A percentile compares a stretch with the other conserved stretches of the same genome.
These are phyloP conservation scores for Drosophila formosana DNA, from an alignment of 2,888 invertebrate species.

Conservation along the genomic window DNA sequence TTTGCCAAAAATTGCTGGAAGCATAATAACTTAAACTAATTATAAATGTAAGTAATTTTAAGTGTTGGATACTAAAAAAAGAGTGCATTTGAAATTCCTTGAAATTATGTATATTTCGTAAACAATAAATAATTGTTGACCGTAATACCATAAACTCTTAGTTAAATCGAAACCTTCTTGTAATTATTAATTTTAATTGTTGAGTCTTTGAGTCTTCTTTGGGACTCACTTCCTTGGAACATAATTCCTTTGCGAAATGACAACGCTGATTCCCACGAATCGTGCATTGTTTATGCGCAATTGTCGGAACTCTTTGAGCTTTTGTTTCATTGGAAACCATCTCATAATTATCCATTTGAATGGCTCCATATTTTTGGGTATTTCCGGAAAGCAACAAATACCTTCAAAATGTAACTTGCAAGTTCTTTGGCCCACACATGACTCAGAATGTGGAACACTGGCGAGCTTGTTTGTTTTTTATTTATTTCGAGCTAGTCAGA, in stretches of 20 bases:
- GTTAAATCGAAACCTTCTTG: too few relatives aligned
- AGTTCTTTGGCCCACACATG: neutral
- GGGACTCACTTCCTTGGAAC: neutral
- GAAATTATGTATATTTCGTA: too few relatives aligned
- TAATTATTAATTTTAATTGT: neutral
- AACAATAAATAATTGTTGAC: too few relatives aligned
- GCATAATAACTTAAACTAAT: too few relatives aligned
- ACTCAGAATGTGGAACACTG: constrained; percentile 1
- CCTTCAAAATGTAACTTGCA: neutral
- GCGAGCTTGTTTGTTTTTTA: neutral
- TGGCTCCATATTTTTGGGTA: neutral
- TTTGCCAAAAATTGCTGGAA: too few relatives aligned
- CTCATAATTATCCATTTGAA: constrained; percentile 12
- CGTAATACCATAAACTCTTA: too few relatives aligned
- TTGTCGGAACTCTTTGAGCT: constrained; percentile 13
- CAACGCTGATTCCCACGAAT: neutral
- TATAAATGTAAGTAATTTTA: too few relatives aligned
- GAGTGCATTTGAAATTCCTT: too few relatives aligned
- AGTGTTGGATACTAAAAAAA: too few relatives aligned
- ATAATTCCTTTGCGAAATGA: neutral
- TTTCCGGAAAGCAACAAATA: neutral
- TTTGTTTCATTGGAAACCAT: constrained; percentile 6
- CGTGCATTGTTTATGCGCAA: constrained; percentile 1
- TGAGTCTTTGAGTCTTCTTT: neutral
- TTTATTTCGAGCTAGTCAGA: constrained; percentile 1